Base-by-base conservation (phyloP, 2,113 vertebrate genomes). In the Drymodes brunneopygia region DNA sequence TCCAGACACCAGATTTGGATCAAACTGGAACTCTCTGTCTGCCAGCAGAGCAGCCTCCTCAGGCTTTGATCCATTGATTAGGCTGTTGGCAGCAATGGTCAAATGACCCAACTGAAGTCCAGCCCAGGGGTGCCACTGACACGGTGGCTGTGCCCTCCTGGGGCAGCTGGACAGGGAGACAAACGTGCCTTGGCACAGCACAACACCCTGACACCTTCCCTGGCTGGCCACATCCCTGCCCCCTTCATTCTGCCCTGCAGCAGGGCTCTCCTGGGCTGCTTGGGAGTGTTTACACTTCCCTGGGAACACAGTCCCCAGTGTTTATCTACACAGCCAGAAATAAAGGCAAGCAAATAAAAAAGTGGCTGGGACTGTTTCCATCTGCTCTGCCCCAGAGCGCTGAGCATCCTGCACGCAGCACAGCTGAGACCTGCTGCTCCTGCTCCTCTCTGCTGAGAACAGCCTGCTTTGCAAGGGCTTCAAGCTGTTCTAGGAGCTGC, bases 181-280 rank as follows among this genome's bases (percentile, higher is more conserved):
- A 3, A 2, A 6, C 0, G 0, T 40, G 36, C 28, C 54, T 53
- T 22, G 64, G 33, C 72, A 81, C 45, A 86, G 0, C 1, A 0
- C 15, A 9, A 13, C 47, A 29, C 10, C 21, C 58, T 29, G 58
- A 66, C 25, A 51, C 14, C 42, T 58, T 11, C 28, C 28, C 71
- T 45, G 31, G 47, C 16, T n/a, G 48, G 9, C 36, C 53, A n/a
- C 28, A 9, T 28, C 28, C 0, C 60, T 81, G 23, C 18, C 11
- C n/a, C 21, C 80, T 65, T 6, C 64, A 1, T 19, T 14, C 57
- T 91, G 69, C 54, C 29, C 36, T 62, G 58, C 3, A 24, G 54
- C 36, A 42, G 25, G 11, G 64, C 33, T 58, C 33, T 27, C 36
- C 44, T 51, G 20, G 10, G 3, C n/a, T 70, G 29, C 42, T 42